Conservation (phyloP, 2,797 vertebrate genomes). For the Etheostoma nigrum region DNA sequence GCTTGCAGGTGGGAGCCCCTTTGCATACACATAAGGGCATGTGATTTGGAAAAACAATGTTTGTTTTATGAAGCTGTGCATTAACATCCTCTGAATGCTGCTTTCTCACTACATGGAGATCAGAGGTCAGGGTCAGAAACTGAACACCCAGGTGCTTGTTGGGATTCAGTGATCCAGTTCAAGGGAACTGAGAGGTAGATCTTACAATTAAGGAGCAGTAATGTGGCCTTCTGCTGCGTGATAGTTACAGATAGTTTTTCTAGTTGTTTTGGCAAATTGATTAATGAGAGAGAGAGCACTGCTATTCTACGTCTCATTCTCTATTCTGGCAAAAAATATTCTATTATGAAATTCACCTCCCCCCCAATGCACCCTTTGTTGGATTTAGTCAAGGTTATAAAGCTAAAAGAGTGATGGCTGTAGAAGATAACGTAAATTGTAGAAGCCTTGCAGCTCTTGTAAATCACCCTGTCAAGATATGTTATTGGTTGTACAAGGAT, state of each 20-base stretch:
- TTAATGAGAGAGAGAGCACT: conserved; percentile 5
- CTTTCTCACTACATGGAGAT: background rate
- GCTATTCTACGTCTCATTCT: conserved; percentile 19
- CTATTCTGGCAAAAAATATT: conserved; percentile 22
- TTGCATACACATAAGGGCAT: background rate
- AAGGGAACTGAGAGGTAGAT: background rate
- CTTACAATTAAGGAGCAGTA: conserved; percentile 11
- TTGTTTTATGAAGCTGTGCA: conserved; percentile 6
- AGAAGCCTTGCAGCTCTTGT: conserved; percentile 53
- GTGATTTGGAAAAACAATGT: background rate
- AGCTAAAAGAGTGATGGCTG: conserved; percentile 54
- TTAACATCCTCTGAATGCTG: conserved; percentile 13
- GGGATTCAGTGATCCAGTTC: conserved; percentile 31
- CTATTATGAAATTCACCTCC: conserved; percentile 42
- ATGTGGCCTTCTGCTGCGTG: conserved; percentile 26
- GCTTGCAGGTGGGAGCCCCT: conserved; percentile 87
- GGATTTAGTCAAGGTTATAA: conserved; percentile 59
- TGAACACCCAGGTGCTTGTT: conserved; percentile 16
- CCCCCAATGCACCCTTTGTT: conserved; percentile 35
- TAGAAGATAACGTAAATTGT: conserved; percentile 57
- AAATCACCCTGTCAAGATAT: conserved; percentile 56
- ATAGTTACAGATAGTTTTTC: background rate
- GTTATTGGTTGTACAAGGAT: conserved; percentile 56
- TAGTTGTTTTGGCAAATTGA: conserved; percentile 23
- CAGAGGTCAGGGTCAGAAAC: conserved; percentile 27